Base-by-base conservation (phyloP, 2,113 vertebrate genomes). In the Jaculus jaculus region DNA sequence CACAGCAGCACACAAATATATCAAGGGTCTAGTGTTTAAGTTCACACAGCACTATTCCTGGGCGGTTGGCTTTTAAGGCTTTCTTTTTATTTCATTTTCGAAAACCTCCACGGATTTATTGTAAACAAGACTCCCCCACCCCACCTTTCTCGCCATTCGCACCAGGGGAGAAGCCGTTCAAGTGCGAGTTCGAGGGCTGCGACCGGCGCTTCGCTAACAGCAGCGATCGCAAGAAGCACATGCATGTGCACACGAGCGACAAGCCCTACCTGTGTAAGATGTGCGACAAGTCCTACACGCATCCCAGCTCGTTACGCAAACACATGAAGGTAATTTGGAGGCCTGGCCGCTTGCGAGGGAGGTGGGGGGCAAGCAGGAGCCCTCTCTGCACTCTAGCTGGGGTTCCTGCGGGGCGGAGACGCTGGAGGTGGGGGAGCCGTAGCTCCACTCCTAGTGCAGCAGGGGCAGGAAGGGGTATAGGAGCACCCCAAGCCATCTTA, bases 211-310 rank as follows among this genome's bases (percentile, higher is more conserved):
- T 99, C 98, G 99, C 99, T 97, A 99, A 99, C 98, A 99, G 99
- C 98, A 99, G 99, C 95, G 99, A 99, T 97, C 99, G 99, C 97
- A 99, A 99, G 98, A 99, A 99, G 99, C 99, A 99, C 98, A 99
- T 99, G 99, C 99, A 99, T 97, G 99, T 99, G 97, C 99, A 99
- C 97, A 99, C 99, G 93, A 99, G 99, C 89, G 99, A 99, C 98
- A 99, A 99, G 96, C 99, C 99, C 60, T 99, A 99, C 98, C 99
- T 99, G 79, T 99, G 99, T 99, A 99, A 99, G 99, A 99, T 99
- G 99, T 99, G 99, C 96, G 99, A 99, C 98, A 99, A 99, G 98
- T 99, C 99, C 84, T 99, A 99, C 98, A 99, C 99, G 94, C 99
- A 99, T 92, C 99, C 99, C 97, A 99, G 99, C 98, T 99, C 99